These are phyloP conservation scores for Mongoloraphidia duomilia DNA, from an alignment of 2,888 invertebrate species.

Conservation along the genomic window DNA sequence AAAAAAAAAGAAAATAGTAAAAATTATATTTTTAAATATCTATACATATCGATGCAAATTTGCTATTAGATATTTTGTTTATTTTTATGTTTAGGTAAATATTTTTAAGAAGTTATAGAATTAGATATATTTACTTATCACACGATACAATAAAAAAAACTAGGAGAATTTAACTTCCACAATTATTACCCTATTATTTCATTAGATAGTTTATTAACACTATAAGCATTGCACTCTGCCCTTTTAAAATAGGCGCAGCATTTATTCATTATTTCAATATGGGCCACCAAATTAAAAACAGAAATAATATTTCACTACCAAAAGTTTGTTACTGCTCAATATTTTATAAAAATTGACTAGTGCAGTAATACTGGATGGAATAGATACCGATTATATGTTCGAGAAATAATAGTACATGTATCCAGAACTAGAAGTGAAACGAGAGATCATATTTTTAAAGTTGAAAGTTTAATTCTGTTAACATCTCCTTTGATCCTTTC, in stretches of 20 bases:
- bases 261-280: not conserved
- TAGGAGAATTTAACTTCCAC: not conserved
- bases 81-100: not conserved
- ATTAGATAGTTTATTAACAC: not conserved
- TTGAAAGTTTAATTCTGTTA: too few relatives aligned
- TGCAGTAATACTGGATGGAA: too few relatives aligned
- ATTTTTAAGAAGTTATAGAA: not conserved
- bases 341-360: too few relatives aligned
- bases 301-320: too few relatives aligned
- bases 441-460: too few relatives aligned
- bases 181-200: too few relatives aligned
- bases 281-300: too few relatives aligned
- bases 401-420: too few relatives aligned
- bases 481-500: too few relatives aligned
- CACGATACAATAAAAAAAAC: slow-evolving; percentile 1
- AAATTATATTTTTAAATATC: not conserved
- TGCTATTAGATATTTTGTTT: not conserved
- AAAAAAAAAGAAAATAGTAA: not conserved
- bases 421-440: too few relatives aligned
- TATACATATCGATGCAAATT: slow-evolving; percentile 3
- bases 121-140: slow-evolving; percentile 2
- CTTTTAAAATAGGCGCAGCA: not conserved
- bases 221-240: not conserved
- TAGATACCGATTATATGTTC: too few relatives aligned
- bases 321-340: too few relatives aligned